Conservation (phyloP, 2,113 vertebrate species). For the Erythrocebus patas region DNA sequence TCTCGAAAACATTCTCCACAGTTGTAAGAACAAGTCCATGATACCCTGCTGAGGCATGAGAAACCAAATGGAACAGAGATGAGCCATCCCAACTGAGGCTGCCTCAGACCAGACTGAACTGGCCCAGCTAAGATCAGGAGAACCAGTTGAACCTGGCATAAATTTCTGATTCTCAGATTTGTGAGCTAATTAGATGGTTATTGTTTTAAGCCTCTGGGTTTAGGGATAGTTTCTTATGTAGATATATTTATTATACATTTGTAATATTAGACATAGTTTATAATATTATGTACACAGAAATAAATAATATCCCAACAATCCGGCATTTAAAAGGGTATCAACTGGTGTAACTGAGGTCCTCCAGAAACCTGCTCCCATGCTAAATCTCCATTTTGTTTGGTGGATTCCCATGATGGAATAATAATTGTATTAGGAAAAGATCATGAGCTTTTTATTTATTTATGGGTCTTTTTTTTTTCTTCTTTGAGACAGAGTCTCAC, state of each 20-base stretch:
- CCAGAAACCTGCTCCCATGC: neutral
- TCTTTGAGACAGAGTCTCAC: too few species aligned
- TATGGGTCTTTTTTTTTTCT: too few species aligned
- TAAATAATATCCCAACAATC: neutral
- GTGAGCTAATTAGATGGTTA: neutral
- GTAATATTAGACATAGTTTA: neutral
- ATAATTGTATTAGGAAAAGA: neutral
- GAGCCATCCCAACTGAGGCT: neutral
- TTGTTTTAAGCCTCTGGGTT: neutral
- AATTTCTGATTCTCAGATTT: neutral
- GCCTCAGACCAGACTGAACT: neutral
- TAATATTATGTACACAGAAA: neutral
- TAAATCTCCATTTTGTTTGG: neutral
- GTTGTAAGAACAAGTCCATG: neutral
- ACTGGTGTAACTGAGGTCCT: neutral
- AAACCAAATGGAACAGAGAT: neutral
- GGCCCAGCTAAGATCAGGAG: neutral
- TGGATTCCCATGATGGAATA: neutral
- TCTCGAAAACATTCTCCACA: neutral
- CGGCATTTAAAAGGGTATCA: neutral
- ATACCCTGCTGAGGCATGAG: neutral
- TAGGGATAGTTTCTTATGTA: neutral
- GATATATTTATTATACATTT: neutral
- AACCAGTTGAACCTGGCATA: neutral
- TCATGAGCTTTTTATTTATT: too few species aligned